These are phyloP conservation scores for Carassius carassius DNA, from an alignment of 2,113 vertebrate species.

Conservation along the genomic window DNA sequence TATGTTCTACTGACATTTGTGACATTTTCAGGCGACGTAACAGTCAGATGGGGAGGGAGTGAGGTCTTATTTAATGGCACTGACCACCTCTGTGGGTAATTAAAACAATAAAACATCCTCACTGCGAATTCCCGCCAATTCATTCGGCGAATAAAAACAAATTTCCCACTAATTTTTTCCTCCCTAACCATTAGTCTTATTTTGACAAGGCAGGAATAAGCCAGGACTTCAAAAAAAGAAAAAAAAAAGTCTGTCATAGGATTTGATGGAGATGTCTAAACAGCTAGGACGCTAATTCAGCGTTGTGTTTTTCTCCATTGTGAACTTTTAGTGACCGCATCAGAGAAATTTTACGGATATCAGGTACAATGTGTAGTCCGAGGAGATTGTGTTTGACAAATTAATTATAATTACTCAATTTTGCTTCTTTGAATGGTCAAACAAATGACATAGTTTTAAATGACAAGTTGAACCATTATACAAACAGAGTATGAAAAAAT, in stretches of 20 bases:
- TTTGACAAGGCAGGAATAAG: constrained; percentile 67
- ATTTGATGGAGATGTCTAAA: constrained; percentile 62
- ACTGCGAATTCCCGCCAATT: constrained; percentile 40
- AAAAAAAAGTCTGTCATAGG: constrained; percentile 59
- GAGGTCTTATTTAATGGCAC: constrained; percentile 1
- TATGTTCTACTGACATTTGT: background rate
- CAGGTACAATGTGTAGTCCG: constrained; percentile 66
- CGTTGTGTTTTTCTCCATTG: constrained; percentile 45
- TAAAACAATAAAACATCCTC: constrained; percentile 16
- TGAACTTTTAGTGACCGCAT: constrained; percentile 75
- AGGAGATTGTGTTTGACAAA: constrained; percentile 7
- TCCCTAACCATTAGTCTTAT: constrained; percentile 64
- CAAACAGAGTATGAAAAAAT: background rate
- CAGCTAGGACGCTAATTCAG: constrained; percentile 66
- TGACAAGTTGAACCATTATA: background rate
- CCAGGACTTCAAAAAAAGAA: constrained; percentile 62
- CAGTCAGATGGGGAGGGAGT: background rate
- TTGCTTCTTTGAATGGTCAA: constrained; percentile 44
- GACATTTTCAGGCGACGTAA: background rate
- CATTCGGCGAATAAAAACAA: constrained; percentile 54
- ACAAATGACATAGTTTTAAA: constrained; percentile 17
- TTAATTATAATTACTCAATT: constrained; percentile 39
- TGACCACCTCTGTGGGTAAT: constrained; percentile 9
- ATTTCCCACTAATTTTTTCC: constrained; percentile 57
- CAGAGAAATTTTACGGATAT: constrained; percentile 75